Percentiles rank a stretch among this genome's conserved stretches.
Evolutionary conservation across 2,888 invertebrate species (phyloP).

Genomic region (Ceraclea dissimilis): DNA sequence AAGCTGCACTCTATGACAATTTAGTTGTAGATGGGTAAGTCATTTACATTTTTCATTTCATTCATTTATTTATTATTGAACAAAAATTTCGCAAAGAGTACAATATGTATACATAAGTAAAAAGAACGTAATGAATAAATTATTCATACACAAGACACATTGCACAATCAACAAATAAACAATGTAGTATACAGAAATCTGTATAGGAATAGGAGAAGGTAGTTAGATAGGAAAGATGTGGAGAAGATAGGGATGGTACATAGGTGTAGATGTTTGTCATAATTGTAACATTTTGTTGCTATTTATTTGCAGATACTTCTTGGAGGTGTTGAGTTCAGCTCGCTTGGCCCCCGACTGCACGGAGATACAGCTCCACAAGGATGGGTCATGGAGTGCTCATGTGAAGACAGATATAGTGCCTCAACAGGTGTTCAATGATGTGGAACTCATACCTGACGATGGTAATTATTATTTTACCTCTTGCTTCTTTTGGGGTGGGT

Average conservation of each 20-base stretch:
- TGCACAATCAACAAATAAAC: not conserved
- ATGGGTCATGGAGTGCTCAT: conserved; percentile 77
- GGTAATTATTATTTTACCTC: conserved; percentile 12
- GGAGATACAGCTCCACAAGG: conserved; percentile 77
- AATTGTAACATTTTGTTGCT: too few species aligned
- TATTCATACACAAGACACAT: not conserved
- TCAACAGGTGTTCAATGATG: conserved; percentile 33
- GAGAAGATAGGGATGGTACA: too few species aligned
- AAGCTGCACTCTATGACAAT: conserved; percentile 80
- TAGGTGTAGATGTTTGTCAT: too few species aligned
- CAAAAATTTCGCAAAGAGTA: too few species aligned
- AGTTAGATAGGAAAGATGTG: too few species aligned
- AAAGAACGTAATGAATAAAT: too few species aligned
- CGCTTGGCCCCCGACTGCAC: conserved; percentile 61
- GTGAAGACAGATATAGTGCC: conserved; percentile 51
- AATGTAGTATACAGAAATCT: too few species aligned
- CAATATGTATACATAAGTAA: too few species aligned
- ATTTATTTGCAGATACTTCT: conserved; percentile 59
- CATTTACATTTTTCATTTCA: not conserved
- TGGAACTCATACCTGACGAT: conserved; percentile 70
- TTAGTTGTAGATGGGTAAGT: conserved; percentile 88
- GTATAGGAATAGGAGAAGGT: too few species aligned
- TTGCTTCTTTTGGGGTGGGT: too few species aligned
- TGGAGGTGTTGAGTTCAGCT: conserved; percentile 70
- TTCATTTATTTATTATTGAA: too few species aligned